Evolutionary conservation across 1,140 invertebrate genomes (phyloP), one percentile per base, ranked within the genome.

Genomic region (Hyphantria cunea): DNA sequence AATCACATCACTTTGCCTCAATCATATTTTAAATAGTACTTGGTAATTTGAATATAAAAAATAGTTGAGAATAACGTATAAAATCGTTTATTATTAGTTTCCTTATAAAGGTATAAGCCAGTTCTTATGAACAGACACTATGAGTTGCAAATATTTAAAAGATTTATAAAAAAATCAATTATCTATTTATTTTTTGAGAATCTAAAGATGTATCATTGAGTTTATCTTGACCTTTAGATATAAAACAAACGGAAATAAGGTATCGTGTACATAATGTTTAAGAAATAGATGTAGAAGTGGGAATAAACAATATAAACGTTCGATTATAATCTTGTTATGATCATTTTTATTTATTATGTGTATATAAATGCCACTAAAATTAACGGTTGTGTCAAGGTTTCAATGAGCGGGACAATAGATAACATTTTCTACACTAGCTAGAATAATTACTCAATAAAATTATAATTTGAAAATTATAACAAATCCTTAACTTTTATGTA

Each of bases 341-440:
- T 54, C 44, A 54, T 54, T 39, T 54, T 54, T 44, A 54, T 54
- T 54, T 54, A 54, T 54, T 44, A 31, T 33, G 32, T 54, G 52
- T 54, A 54, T 54, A 54, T 54, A 54, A 54, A 47, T 14, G 17
- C 15, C 14, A 17, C 15, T 25, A 17, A 42, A 33, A 32, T 13
- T 37, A 14, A 15, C 6, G 33, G 10, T 14, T 15, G 17, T 52
- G 12, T 34, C 13, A 51, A 17, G 13, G 34, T 37, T 37, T 11
- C 8, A 11, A 10, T 8, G 8, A 37, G 11, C 34, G 34, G 8
- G 34, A 37, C 34, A 37, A 37, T 37, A 37, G 8, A 37, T 37
- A 37, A 3, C 2, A 7, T 37, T 37, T 37, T 11, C 11, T 37
- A 37, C 34, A 10, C 34, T 25, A 25, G 17, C 17, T 25, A 25